Percentiles rank a stretch among this genome's conserved stretches.
Conservation (phyloP, 2,797 vertebrate genomes). For the Jordanella pulchra region DNA sequence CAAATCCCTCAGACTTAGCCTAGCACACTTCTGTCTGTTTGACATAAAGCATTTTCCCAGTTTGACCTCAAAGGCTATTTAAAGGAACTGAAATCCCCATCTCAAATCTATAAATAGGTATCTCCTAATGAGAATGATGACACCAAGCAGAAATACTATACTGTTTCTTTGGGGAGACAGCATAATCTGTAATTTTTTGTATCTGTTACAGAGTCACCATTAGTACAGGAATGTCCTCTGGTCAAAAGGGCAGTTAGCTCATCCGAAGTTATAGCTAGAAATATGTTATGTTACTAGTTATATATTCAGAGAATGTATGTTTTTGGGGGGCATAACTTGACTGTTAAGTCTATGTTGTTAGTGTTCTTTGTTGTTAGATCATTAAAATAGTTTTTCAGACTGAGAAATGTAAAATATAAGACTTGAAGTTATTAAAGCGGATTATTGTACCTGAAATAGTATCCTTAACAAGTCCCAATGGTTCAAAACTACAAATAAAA, state of each 20-base stretch:
- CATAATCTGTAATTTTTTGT: conserved; percentile 57
- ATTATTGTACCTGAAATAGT: too few species aligned
- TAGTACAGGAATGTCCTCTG: conserved; percentile 38
- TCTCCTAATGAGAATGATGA: conserved; percentile 76
- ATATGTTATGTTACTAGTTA: background rate
- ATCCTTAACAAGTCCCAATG: too few species aligned
- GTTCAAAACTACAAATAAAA: too few species aligned
- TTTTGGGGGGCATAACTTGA: background rate
- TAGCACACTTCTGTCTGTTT: conserved; percentile 64
- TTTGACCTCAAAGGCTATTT: conserved; percentile 77
- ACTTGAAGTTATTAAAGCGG: too few species aligned
- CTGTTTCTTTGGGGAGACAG: conserved; percentile 66
- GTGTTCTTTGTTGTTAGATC: background rate
- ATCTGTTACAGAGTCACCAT: conserved; percentile 38
- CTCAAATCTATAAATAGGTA: conserved; percentile 79
- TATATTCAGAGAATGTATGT: background rate
- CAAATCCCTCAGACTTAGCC: conserved; percentile 33
- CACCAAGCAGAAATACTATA: conserved; percentile 72
- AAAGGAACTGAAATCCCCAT: conserved; percentile 74
- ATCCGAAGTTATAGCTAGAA: conserved; percentile 15
- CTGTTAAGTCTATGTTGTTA: background rate
- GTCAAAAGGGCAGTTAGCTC: conserved; percentile 43
- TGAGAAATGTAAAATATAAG: background rate
- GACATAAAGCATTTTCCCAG: conserved; percentile 58
- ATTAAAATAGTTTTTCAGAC: background rate